Conservation (phyloP, 1,140 invertebrate species). For the Drosophila teissieri region DNA sequence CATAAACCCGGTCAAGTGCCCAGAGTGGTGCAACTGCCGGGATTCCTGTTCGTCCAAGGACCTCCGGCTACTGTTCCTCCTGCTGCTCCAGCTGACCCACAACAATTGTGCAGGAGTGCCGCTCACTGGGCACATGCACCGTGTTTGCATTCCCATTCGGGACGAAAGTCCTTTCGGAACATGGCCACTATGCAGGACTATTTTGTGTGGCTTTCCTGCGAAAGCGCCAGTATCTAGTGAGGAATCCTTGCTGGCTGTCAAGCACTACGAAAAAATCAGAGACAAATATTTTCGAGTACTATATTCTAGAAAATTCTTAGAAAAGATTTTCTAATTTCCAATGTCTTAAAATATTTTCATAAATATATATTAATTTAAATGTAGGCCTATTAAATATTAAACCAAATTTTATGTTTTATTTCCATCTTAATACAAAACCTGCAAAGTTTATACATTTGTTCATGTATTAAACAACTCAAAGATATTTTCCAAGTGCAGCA, state of each 20-base stretch:
- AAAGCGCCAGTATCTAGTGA: conserved; percentile 66
- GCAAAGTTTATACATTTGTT: background rate
- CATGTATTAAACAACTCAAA: background rate
- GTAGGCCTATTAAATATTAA: no score
- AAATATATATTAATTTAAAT: no score
- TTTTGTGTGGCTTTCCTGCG: conserved; percentile 76
- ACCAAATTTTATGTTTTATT: no score
- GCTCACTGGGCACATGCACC: conserved; percentile 32
- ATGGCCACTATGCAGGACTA: conserved; percentile 40
- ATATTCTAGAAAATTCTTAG: no score
- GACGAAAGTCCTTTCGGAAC: conserved; percentile 44
- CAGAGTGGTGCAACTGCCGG: conserved; percentile 23
- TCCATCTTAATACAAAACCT: no score
- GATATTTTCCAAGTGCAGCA: conserved; percentile 1
- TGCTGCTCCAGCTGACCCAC: conserved; percentile 26
- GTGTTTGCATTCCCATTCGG: conserved; percentile 45
- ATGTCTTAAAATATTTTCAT: no score
- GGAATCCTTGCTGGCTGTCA: conserved; percentile 24
- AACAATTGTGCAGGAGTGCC: conserved; percentile 42
- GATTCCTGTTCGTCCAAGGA: conserved; percentile 1
- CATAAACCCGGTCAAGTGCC: conserved; percentile 39
- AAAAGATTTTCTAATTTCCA: no score
- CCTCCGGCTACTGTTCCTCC: background rate
- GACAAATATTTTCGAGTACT: no score
- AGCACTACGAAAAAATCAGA: background rate